Evolutionary conservation across 2,113 vertebrate genomes (phyloP).

Genomic region (Hippocampus abdominalis): DNA sequence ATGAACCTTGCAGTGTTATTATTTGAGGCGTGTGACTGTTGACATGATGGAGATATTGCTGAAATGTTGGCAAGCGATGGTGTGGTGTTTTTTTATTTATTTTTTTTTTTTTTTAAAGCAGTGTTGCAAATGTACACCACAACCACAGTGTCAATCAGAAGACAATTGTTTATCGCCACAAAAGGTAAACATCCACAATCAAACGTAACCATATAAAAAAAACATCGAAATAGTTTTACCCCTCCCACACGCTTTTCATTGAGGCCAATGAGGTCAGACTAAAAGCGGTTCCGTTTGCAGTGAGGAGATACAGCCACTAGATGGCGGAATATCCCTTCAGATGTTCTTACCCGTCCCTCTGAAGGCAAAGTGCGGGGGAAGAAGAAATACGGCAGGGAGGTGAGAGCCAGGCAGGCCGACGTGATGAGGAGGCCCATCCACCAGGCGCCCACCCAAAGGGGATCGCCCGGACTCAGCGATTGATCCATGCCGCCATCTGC

Average conservation of each 20-base stretch:
- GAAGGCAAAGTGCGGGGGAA: slow-evolving; percentile 77
- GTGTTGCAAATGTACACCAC: no score
- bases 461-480: slow-evolving; percentile 76
- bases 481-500: slow-evolving; percentile 36
- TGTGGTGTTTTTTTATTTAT: no score
- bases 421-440: slow-evolving; percentile 92
- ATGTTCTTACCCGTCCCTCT: slow-evolving; percentile 47
- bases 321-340: slow-evolving; percentile 28
- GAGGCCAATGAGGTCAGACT: no score
- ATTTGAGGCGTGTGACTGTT: no score
- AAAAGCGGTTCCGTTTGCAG: slow-evolving; percentile 1
- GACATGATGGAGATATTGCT: background rate
- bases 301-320: slow-evolving; percentile 22
- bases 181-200: no score
- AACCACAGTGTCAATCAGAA: no score
- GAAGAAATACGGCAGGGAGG: slow-evolving; percentile 92
- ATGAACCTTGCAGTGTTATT: no score
- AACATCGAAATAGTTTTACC: no score
- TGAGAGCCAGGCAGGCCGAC: slow-evolving; percentile 75
- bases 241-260: no score
- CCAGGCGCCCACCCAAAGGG: slow-evolving; percentile 96
- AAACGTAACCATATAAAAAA: no score
- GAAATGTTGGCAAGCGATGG: background rate
- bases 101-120: no score
- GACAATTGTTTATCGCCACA: no score